These are phyloP conservation scores for Carapus acus DNA, from an alignment of 2,797 vertebrate species.

Conservation along the genomic window DNA sequence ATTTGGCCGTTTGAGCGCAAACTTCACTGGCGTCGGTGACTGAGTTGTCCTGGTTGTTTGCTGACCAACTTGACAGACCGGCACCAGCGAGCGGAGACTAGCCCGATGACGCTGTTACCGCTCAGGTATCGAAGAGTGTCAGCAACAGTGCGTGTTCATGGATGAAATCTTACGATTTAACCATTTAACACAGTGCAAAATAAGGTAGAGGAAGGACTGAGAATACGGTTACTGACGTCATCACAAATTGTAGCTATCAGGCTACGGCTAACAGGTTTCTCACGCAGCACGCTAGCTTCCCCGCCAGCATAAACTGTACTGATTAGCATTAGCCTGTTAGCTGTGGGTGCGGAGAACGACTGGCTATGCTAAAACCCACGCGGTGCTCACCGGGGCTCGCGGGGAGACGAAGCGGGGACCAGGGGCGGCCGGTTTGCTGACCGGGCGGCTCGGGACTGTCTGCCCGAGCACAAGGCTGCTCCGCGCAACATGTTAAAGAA, in stretches of 20 bases:
- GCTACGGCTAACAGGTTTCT: constrained; percentile 31
- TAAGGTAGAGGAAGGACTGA: too few relatives aligned
- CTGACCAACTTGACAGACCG: constrained; percentile 23
- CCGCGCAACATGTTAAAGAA: constrained; percentile 46
- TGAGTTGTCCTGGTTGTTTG: background rate
- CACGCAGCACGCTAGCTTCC: constrained; percentile 40
- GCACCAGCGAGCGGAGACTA: constrained; percentile 32
- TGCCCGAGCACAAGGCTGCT: constrained; percentile 11
- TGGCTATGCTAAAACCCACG: constrained; percentile 68
- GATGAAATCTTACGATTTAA: too few relatives aligned
- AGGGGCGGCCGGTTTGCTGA: background rate
- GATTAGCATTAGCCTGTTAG: constrained; percentile 54
- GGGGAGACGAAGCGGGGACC: constrained; percentile 2
- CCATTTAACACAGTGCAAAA: background rate
- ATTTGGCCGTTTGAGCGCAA: background rate
- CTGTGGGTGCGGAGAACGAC: constrained; percentile 19
- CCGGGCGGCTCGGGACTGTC: background rate
- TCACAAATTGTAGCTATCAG: background rate
- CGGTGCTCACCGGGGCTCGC: constrained; percentile 37
- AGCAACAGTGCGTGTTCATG: too few relatives aligned
- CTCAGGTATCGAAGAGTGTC: constrained; percentile 21
- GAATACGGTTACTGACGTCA: accelerated
- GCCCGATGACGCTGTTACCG: constrained; percentile 45
- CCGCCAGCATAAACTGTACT: constrained; percentile 16
- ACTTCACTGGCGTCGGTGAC: constrained; percentile 15